Evolutionary conservation across 1,140 invertebrate species (phyloP).

Genomic region (Scaptomyza hsui): DNA sequence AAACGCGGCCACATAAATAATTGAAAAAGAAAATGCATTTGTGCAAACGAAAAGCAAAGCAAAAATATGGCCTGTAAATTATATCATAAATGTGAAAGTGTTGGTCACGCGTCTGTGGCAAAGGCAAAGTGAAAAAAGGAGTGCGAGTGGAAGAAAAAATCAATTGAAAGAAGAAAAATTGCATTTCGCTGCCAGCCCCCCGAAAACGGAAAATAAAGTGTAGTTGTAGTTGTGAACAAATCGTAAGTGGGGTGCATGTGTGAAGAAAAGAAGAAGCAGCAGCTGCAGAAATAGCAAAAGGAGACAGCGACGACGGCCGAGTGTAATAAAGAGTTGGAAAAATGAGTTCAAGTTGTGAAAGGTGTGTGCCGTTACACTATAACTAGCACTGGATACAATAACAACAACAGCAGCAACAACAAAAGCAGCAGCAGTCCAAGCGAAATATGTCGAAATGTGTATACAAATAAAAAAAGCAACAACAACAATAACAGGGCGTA

Average conservation of each 20-base stretch:
- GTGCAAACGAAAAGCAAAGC: slow-evolving; percentile 68
- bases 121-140: slow-evolving; percentile 60
- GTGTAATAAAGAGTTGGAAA: slow-evolving; percentile 75
- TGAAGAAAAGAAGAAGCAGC: slow-evolving; percentile 52
- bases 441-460: slow-evolving; percentile 70
- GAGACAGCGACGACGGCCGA: slow-evolving; percentile 59
- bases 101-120: slow-evolving; percentile 56
- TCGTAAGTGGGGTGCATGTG: slow-evolving; percentile 58
- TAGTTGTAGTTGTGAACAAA: slow-evolving; percentile 53
- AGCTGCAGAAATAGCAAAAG: slow-evolving; percentile 76
- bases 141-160: slow-evolving; percentile 71
- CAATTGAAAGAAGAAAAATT: slow-evolving; percentile 72
- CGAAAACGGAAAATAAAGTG: slow-evolving; percentile 62
- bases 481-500: slow-evolving; percentile 50
- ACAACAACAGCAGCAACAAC: slow-evolving; percentile 38
- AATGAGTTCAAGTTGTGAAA: slow-evolving; percentile 84
- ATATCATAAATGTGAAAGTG: slow-evolving; percentile 78
- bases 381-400: slow-evolving; percentile 40
- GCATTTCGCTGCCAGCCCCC: slow-evolving; percentile 56
- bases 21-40: slow-evolving; percentile 62
- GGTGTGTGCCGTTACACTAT: slow-evolving; percentile 79
- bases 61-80: slow-evolving; percentile 76
- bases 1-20: slow-evolving; percentile 56
- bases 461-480: slow-evolving; percentile 57
- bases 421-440: slow-evolving; percentile 40